Base-by-base conservation (phyloP, 2,113 vertebrate species). In the Spea bombifrons region DNA sequence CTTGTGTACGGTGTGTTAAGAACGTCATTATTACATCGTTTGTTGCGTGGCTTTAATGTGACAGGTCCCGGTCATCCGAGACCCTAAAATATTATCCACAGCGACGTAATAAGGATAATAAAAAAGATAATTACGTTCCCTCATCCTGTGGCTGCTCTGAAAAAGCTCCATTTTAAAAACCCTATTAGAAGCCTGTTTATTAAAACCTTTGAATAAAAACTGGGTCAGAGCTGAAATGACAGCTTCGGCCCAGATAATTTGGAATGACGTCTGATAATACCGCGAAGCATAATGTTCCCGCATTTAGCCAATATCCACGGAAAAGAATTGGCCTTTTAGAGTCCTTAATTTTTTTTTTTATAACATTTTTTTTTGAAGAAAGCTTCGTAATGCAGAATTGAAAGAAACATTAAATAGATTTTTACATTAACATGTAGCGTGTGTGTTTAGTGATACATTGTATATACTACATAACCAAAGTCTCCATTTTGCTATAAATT, bases 171-270 rank as follows among this genome's bases (percentile, higher is more conserved):
- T 59, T 9, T 59, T 59, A 59, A 59, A 59, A 2, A 1, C 10
- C 55, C 55, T 13, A 13, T 59, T 59, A 59, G 55, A 59, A 59
- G 55, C 55, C 12, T 59, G 55, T 12, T 59, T 59, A 59, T 59
- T 59, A 59, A 59, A 59, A 59, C 55, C 55, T 59, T 59, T 59
- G 55, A 59, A 59, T 59, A 59, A 59, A 59, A 59, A 13, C 55
- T 59, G 55, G 55, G 55, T 59, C 55, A 59, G 7, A 59, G 55
- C 55, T 59, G 9, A 59, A 9, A 59, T 13, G 55, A 59, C 10
- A 9, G 12, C 55, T 13, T 3, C 55, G 55, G 55, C 55, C 55
- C 15, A 59, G 55, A 13, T 59, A 59, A 59, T 10, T 59, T 59
- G 10, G 55, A 59, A 12, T 13, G 55, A 59, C 12, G 55, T 13